A percentile compares a stretch with the other conserved stretches of the same genome.
Evolutionary conservation across 2,888 invertebrate species (phyloP).

Genomic region (Plebejus argus): DNA sequence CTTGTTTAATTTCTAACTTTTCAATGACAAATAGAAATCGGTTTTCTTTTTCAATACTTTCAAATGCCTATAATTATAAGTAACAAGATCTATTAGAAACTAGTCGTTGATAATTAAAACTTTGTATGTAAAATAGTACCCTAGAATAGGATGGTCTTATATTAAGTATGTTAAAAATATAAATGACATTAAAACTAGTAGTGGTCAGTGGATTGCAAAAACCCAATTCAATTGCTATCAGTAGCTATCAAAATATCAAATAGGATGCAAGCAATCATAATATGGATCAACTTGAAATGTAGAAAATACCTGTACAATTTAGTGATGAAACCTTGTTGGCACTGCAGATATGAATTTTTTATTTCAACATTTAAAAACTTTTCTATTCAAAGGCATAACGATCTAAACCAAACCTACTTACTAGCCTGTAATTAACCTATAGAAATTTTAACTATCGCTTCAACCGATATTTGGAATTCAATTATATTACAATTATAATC

Average conservation of each 20-base stretch:
- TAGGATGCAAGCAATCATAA: neutral
- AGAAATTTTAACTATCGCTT: neutral
- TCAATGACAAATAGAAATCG: constrained; percentile 21
- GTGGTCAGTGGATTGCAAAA: neutral
- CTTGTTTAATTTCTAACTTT: constrained; percentile 22
- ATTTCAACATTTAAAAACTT: neutral
- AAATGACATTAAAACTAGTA: too few species aligned
- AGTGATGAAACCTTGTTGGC: too few species aligned
- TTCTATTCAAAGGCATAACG: neutral
- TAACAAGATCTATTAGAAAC: constrained; percentile 1
- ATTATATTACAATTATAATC: constrained; percentile 29
- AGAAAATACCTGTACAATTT: neutral
- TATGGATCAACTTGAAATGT: neutral
- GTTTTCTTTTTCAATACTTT: constrained; percentile 23
- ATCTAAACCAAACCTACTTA: neutral
- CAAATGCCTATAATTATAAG: constrained; percentile 15
- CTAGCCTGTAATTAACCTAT: neutral
- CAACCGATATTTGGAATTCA: neutral
- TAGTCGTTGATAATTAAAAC: neutral
- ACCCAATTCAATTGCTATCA: neutral
- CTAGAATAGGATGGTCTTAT: neutral
- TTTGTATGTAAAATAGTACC: neutral
- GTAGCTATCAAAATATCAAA: neutral
- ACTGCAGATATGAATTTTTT: neutral
- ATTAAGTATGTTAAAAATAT: neutral